Percentiles rank a stretch among this genome's conserved stretches.
phyloP scores from a whole-genome alignment of 2,113 vertebrate species.

The Piaya cayana region DNA sequence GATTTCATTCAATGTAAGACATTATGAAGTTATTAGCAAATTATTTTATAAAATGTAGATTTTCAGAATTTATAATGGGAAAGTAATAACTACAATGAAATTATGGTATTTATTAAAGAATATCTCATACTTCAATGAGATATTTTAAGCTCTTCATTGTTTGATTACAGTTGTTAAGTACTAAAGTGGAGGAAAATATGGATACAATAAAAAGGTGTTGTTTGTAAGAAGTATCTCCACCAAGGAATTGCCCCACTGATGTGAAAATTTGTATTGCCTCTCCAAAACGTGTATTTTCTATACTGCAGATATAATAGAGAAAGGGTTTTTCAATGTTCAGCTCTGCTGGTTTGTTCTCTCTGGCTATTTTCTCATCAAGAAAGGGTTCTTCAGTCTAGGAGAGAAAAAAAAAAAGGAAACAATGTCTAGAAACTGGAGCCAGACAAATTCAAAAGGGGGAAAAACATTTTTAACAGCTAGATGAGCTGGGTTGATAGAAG shows the following conservation, averaged over 20 bases:
- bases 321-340: not conserved
- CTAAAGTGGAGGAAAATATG: not conserved
- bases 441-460: not conserved
- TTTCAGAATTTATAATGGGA: not conserved
- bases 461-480: not conserved
- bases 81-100: not conserved
- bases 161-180: not conserved
- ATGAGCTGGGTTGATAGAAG: not conserved
- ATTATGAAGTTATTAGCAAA: not conserved
- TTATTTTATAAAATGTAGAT: not conserved
- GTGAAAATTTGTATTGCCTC: not conserved
- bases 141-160: not conserved
- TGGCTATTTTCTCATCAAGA: not conserved
- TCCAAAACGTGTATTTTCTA: not conserved
- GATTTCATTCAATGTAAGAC: not conserved
- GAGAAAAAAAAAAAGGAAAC: not conserved
- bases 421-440: not conserved
- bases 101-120: not conserved
- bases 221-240: not conserved
- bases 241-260: not conserved
- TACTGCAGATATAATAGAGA: not conserved
- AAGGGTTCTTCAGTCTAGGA: not conserved
- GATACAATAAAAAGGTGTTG: not conserved
- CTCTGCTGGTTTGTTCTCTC: not conserved
- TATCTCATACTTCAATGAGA: not conserved